Conservation (phyloP, 2,888 invertebrate genomes). For the Cyclophora punctaria region DNA sequence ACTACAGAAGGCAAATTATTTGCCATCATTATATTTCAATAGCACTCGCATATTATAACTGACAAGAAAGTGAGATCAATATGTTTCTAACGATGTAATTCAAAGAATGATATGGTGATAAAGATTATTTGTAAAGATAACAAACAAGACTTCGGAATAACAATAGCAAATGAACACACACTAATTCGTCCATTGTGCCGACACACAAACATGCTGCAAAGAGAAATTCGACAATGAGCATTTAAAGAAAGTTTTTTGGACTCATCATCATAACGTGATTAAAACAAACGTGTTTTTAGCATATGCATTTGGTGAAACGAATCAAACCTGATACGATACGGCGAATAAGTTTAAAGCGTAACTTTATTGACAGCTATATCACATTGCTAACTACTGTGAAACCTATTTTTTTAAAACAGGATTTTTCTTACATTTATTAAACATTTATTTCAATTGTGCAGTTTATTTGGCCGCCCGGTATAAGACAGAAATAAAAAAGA, state of each 20-base stretch:
- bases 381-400: too few relatives aligned
- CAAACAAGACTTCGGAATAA: constrained; percentile 31
- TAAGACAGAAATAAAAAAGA: too few relatives aligned
- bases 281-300: constrained; percentile 52
- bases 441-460: too few relatives aligned
- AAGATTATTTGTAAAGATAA: constrained; percentile 8
- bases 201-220: constrained; percentile 33
- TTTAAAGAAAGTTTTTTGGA: constrained; percentile 59
- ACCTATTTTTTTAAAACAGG: too few relatives aligned
- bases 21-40: background rate
- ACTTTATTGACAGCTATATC: background rate
- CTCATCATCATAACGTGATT: constrained; percentile 50
- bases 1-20: constrained; percentile 1
- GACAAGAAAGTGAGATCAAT: background rate
- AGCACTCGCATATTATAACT: background rate
- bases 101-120: background rate
- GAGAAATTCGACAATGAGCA: constrained; percentile 67
- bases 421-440: constrained; percentile 2
- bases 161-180: constrained; percentile 44
- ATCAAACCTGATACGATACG: constrained; percentile 24
- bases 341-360: constrained; percentile 9
- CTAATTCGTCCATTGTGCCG: constrained; percentile 53
- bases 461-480: too few relatives aligned
- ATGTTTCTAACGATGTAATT: constrained; percentile 10
- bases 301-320: constrained; percentile 27